Conservation (phyloP, 2,113 vertebrate species). For the Leucopsar rothschildi region DNA sequence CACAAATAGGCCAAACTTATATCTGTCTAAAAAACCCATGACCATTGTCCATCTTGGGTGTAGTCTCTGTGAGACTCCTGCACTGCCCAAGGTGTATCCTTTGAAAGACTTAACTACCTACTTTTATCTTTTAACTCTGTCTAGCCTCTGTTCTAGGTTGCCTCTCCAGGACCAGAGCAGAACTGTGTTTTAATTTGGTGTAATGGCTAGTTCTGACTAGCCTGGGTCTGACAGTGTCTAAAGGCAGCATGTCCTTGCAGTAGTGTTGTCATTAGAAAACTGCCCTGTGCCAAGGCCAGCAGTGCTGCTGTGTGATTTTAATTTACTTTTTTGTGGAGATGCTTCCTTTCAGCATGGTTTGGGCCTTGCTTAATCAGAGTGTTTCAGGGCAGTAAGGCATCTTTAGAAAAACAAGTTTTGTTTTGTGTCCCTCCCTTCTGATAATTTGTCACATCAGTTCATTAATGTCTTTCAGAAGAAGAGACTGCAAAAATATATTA, state of each 20-base stretch:
- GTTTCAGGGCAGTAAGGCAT: not conserved
- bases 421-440: not conserved
- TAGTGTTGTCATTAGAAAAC: not conserved
- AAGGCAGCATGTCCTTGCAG: not conserved
- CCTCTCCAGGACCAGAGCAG: not conserved
- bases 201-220: not conserved
- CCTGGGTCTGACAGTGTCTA: not conserved
- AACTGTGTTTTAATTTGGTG: not conserved
- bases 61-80: not conserved
- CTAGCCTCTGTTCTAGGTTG: not conserved
- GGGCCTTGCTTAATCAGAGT: not conserved
- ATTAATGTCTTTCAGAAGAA: not conserved
- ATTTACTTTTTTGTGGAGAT: not conserved
- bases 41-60: not conserved
- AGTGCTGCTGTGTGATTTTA: not conserved
- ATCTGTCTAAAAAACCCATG: not conserved
- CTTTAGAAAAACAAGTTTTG: not conserved
- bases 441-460: not conserved
- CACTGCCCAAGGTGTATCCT: not conserved
- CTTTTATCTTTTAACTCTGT: not conserved
- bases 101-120: not conserved
- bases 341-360: not conserved
- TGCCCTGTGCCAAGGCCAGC: not conserved
- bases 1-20: not conserved
- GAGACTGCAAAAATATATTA: not conserved